These are phyloP conservation scores for Equus quagga DNA, from an alignment of 2,113 vertebrate species.

Conservation along the genomic window DNA sequence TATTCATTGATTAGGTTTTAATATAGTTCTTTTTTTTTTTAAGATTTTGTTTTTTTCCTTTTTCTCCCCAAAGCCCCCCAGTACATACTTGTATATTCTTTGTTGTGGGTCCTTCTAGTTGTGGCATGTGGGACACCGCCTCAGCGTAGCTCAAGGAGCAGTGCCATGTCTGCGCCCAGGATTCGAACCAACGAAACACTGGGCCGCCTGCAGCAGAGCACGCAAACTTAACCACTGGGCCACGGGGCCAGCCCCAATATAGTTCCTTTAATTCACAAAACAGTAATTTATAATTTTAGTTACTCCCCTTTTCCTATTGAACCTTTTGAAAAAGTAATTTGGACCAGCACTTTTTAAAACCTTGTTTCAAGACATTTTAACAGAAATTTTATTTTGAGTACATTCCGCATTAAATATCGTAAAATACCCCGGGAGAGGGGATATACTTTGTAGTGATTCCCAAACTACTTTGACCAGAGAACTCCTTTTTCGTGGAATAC, in stretches of 20 bases:
- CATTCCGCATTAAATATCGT: neutral
- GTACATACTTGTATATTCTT: no score
- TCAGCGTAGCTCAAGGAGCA: no score
- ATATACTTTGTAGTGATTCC: neutral
- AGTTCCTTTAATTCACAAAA: slow-evolving; percentile 22
- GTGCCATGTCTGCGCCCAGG: no score
- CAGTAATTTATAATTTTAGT: slow-evolving; percentile 28
- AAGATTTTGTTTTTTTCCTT: no score
- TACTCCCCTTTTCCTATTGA: slow-evolving; percentile 10
- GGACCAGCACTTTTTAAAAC: neutral
- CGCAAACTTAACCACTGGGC: no score
- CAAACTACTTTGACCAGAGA: neutral
- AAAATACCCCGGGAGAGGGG: neutral
- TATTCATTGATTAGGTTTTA: slow-evolving; percentile 50
- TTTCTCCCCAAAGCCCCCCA: no score
- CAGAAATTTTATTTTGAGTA: slow-evolving; percentile 57
- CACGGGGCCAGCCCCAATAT: neutral
- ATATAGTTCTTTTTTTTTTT: neutral
- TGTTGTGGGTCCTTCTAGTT: no score
- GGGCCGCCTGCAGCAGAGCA: no score
- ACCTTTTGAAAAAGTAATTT: slow-evolving; percentile 15
- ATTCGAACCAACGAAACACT: no score
- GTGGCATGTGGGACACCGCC: no score
- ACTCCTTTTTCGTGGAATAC: neutral
- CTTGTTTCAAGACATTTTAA: slow-evolving; percentile 31